Conservation (phyloP, 2,113 vertebrate genomes). For the Axis porcinus region DNA sequence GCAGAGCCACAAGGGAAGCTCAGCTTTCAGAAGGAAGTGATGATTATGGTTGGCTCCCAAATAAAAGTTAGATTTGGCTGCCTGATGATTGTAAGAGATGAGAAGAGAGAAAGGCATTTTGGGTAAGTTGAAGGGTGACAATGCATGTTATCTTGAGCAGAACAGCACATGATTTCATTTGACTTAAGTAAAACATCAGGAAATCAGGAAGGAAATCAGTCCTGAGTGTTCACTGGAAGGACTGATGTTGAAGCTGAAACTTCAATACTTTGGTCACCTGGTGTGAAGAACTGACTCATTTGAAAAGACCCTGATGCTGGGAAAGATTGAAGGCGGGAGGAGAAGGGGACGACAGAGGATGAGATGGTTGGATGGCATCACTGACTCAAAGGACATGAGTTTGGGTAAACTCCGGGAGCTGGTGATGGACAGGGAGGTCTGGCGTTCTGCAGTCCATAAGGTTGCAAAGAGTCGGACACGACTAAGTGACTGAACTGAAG, state of each 20-base stretch:
- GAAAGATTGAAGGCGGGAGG: neutral
- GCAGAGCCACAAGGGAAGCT: neutral
- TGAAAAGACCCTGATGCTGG: neutral
- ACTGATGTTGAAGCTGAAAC: neutral
- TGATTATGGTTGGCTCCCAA: neutral
- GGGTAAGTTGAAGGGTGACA: neutral
- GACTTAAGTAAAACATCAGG: neutral
- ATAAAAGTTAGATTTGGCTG: neutral
- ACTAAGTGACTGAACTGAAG: neutral
- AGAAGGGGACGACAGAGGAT: neutral
- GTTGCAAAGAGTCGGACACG: rapidly evolving
- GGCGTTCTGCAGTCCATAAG: neutral
- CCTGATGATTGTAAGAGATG: neutral
- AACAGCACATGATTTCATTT: neutral
- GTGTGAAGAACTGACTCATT: neutral
- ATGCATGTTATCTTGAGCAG: neutral
- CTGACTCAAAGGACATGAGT: neutral
- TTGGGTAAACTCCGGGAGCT: neutral
- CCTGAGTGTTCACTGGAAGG: neutral
- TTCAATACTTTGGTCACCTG: neutral
- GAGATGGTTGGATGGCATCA: neutral
- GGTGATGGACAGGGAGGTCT: neutral
- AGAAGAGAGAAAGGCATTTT: neutral
- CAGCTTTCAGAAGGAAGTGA: neutral
- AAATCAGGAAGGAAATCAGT: neutral